These are phyloP conservation scores for Mellivora capensis DNA, from an alignment of 2,113 vertebrate genomes.

Conservation along the genomic window DNA sequence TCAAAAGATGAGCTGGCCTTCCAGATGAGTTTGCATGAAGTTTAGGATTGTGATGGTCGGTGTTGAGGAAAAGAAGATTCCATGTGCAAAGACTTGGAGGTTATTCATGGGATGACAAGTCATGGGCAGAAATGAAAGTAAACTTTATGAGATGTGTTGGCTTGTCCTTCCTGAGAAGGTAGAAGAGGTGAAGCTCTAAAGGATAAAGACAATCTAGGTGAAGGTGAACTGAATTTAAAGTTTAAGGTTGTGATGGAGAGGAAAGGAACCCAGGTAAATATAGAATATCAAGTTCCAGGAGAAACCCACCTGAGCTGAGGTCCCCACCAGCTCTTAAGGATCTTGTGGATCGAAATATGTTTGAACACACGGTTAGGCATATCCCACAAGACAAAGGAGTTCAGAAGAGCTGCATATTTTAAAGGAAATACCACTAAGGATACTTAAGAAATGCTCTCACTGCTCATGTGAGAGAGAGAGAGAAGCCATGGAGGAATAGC, in stretches of 20 bases:
- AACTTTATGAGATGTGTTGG: not conserved
- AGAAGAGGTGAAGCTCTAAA: not conserved
- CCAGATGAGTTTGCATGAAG: not conserved
- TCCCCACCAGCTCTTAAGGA: not conserved
- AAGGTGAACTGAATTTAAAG: slow-evolving; percentile 5
- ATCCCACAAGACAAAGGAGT: not conserved
- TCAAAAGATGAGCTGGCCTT: not conserved
- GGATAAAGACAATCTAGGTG: not conserved
- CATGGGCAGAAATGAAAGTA: not conserved
- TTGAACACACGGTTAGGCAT: not conserved
- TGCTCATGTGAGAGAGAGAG: not conserved
- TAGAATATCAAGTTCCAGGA: not conserved
- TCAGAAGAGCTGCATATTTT: not conserved
- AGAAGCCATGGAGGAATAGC: not conserved
- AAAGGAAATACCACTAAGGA: not conserved
- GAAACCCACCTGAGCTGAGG: not conserved
- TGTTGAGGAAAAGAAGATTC: not conserved
- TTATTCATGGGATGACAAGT: not conserved
- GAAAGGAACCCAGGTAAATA: not conserved
- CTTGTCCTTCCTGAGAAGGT: not conserved
- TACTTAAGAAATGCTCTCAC: not conserved
- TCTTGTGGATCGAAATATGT: not conserved
- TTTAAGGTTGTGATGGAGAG: not conserved
- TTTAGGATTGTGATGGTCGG: not conserved
- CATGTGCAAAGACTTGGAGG: not conserved